Conservation (phyloP, 2,797 vertebrate species). For the Pipistrellus pygmaeus region DNA sequence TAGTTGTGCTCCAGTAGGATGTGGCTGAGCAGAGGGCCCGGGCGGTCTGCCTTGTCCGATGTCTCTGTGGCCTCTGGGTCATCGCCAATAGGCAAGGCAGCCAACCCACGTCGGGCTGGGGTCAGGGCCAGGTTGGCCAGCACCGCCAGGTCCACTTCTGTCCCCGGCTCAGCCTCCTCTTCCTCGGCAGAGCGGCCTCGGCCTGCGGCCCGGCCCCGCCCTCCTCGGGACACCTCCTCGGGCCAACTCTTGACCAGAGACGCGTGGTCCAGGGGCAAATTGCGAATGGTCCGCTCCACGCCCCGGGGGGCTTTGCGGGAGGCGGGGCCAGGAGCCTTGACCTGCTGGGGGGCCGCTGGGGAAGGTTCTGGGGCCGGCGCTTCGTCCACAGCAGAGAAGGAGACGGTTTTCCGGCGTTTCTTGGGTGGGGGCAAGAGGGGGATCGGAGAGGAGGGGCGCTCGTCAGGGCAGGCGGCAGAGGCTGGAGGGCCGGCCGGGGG, state of each 20-base stretch:
- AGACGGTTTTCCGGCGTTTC: conserved; percentile 95
- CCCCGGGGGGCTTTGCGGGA: conserved; percentile 79
- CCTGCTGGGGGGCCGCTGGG: conserved; percentile 84
- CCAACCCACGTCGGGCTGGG: conserved; percentile 65
- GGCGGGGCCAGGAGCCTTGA: conserved; percentile 82
- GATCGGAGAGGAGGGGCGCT: conserved; percentile 91
- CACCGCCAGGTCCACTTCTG: conserved; percentile 89
- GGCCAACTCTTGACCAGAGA: conserved; percentile 93
- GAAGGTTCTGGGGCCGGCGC: conserved; percentile 78
- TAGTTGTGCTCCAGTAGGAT: conserved; percentile 95
- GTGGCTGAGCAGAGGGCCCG: conserved; percentile 83
- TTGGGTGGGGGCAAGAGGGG: conserved; percentile 94
- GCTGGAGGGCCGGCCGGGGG: conserved; percentile 79
- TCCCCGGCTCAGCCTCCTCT: conserved; percentile 73
- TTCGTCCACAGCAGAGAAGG: conserved; percentile 91
- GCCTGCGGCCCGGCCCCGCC: conserved; percentile 72
- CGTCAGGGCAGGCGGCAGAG: conserved; percentile 62
- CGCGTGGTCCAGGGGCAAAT: conserved; percentile 94
- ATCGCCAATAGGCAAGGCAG: conserved; percentile 70
- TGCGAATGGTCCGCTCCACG: conserved; percentile 93
- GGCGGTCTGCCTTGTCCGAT: conserved; percentile 92
- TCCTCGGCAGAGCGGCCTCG: conserved; percentile 79
- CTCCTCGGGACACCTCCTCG: conserved; percentile 86
- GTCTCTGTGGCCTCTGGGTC: conserved; percentile 93
- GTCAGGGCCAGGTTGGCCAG: conserved; percentile 91